Conservation (phyloP, 2,113 vertebrate species). For the Hypanus sabinus region DNA sequence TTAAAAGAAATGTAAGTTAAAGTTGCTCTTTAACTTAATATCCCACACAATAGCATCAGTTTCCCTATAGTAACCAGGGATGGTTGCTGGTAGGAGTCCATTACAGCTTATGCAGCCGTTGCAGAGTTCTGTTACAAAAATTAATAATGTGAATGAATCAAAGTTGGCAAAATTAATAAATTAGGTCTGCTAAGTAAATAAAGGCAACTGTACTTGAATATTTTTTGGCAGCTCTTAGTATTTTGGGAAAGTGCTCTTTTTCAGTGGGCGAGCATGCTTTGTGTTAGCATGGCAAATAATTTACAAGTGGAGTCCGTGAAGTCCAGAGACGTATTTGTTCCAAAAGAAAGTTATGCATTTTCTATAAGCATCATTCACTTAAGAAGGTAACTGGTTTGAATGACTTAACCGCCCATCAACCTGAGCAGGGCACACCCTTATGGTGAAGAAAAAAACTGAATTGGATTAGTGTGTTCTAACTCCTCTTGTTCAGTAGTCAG, state of each 20-base stretch:
- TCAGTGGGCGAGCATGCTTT: neutral
- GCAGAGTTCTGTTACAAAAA: neutral
- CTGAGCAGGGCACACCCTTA: neutral
- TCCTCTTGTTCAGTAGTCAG: neutral
- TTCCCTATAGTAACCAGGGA: neutral
- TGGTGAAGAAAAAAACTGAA: neutral
- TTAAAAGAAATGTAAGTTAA: neutral
- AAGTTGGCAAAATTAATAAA: neutral
- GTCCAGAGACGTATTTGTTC: neutral
- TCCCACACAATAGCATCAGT: conserved; percentile 7
- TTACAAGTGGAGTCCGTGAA: neutral
- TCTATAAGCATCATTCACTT: neutral
- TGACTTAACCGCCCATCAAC: neutral
- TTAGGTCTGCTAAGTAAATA: neutral
- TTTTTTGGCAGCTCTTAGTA: neutral
- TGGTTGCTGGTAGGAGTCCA: neutral
- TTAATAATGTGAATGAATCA: neutral
- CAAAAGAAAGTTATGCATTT: neutral
- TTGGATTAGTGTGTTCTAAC: neutral
- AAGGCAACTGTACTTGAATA: neutral
- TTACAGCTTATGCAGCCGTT: neutral
- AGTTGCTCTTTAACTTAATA: neutral
- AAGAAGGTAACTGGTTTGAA: neutral
- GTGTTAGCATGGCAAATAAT: neutral
- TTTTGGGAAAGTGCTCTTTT: neutral